Evolutionary conservation across 2,113 vertebrate genomes (phyloP).

Genomic region (Datnioides undecimradiatus): DNA sequence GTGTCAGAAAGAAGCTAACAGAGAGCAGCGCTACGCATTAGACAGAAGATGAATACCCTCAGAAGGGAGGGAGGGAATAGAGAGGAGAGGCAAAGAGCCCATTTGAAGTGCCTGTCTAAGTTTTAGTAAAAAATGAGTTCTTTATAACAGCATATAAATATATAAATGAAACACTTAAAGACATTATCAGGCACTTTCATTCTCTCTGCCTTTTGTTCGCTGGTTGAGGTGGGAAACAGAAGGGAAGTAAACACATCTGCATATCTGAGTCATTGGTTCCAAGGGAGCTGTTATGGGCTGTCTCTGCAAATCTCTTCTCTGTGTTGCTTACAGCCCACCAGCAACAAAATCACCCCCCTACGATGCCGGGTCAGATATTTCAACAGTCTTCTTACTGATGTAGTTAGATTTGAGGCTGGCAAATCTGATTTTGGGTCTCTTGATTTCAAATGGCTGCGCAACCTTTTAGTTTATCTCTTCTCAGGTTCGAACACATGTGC

Average conservation of each 20-base stretch:
- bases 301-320: slow-evolving; percentile 78
- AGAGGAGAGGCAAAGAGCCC: slow-evolving; percentile 68
- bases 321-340: slow-evolving; percentile 71
- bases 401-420: slow-evolving; percentile 44
- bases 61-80: slow-evolving; percentile 76
- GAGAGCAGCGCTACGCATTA: slow-evolving; percentile 77
- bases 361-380: slow-evolving; percentile 68
- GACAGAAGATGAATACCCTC: slow-evolving; percentile 80
- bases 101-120: slow-evolving; percentile 84
- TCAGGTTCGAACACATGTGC: slow-evolving; percentile 30
- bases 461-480: slow-evolving; percentile 27
- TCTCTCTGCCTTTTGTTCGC: slow-evolving; percentile 71
- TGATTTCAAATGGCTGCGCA: slow-evolving; percentile 40
- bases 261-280: slow-evolving; percentile 85
- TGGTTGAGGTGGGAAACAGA: slow-evolving; percentile 77
- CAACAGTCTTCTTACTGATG: slow-evolving; percentile 51
- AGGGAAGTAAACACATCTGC: slow-evolving; percentile 84
- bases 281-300: slow-evolving; percentile 81
- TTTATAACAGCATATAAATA: slow-evolving; percentile 79
- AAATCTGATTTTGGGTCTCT: slow-evolving; percentile 52
- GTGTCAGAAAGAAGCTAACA: slow-evolving; percentile 82
- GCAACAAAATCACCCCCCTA: slow-evolving; percentile 49
- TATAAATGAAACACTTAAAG: slow-evolving; percentile 83
- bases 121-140: slow-evolving; percentile 77
- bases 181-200: slow-evolving; percentile 80